Percentiles rank a stretch among this genome's conserved stretches.
phyloP scores from a whole-genome alignment of 2,888 invertebrate genomes.

The Tiliacea aurago region DNA sequence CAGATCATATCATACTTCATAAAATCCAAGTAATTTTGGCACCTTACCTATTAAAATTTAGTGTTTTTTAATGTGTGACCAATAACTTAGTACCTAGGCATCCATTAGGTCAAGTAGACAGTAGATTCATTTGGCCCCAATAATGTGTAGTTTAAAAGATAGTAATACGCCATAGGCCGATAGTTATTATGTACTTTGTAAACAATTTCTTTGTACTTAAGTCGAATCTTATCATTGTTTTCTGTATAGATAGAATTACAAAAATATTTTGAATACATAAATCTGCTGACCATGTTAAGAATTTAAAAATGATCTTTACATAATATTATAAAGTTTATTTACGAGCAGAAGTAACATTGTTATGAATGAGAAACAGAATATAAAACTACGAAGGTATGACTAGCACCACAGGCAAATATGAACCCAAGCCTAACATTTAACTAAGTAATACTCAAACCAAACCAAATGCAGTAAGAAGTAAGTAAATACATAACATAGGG shows the following conservation, averaged over 20 bases:
- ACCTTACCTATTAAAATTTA: slow-evolving; percentile 59
- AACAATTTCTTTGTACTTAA: slow-evolving; percentile 66
- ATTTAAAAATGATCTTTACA: slow-evolving; percentile 22
- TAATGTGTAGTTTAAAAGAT: slow-evolving; percentile 55
- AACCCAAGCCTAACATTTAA: slow-evolving; percentile 39
- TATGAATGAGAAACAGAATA: slow-evolving; percentile 35
- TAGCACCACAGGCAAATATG: slow-evolving; percentile 75
- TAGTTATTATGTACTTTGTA: slow-evolving; percentile 37
- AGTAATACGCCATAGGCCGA: slow-evolving; percentile 64
- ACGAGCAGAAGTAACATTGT: slow-evolving; percentile 38
- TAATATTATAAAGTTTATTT: slow-evolving; percentile 4
- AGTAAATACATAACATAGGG: slow-evolving; percentile 55
- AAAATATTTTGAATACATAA: slow-evolving; percentile 67
- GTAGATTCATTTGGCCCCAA: slow-evolving; percentile 70
- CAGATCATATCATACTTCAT: slow-evolving; percentile 29
- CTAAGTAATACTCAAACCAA: slow-evolving; percentile 55
- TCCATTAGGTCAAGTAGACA: slow-evolving; percentile 55
- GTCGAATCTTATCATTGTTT: slow-evolving; percentile 50
- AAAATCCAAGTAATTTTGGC: slow-evolving; percentile 61
- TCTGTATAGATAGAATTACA: slow-evolving; percentile 67
- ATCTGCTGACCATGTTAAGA: slow-evolving; percentile 31
- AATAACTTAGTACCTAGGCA: slow-evolving; percentile 55
- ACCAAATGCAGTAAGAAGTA: slow-evolving; percentile 64
- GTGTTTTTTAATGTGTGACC: slow-evolving; percentile 46
- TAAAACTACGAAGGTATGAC: slow-evolving; percentile 69